Percentiles rank a stretch among this genome's conserved stretches.
phyloP scores from a whole-genome alignment of 2,113 vertebrate genomes.

The Xiphias gladius region DNA sequence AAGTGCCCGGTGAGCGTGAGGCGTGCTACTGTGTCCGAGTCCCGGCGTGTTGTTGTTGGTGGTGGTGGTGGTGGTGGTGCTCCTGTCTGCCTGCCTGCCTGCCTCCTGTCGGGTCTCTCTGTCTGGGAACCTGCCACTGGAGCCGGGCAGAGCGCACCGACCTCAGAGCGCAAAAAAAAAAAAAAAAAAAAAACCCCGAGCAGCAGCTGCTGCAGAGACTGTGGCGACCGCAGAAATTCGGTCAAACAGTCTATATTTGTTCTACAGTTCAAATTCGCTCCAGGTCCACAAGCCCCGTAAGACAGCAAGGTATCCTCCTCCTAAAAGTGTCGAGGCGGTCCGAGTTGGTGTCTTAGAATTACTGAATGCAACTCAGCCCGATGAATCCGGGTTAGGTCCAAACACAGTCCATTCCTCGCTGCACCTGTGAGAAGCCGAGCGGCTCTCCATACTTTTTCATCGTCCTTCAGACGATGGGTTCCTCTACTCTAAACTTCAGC shows the following conservation, averaged over 20 bases:
- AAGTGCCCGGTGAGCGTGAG: slow-evolving; percentile 70
- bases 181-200: background rate
- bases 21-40: slow-evolving; percentile 47
- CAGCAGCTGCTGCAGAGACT: slow-evolving; percentile 8
- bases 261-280: slow-evolving; percentile 11
- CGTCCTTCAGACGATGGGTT: slow-evolving; percentile 31
- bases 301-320: background rate
- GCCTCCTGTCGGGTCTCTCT: slow-evolving; percentile 21
- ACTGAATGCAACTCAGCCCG: slow-evolving; percentile 34
- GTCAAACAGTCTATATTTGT: slow-evolving; percentile 1
- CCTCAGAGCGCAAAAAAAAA: slow-evolving; percentile 15
- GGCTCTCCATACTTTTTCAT: slow-evolving; percentile 39
- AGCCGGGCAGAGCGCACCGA: slow-evolving; percentile 51
- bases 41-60: too few relatives aligned
- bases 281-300: slow-evolving; percentile 13
- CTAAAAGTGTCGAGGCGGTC: background rate
- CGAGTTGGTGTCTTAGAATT: slow-evolving; percentile 17
- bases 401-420: slow-evolving; percentile 22
- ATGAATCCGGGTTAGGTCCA: slow-evolving; percentile 60
- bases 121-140: slow-evolving; percentile 7
- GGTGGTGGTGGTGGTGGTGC: too few relatives aligned
- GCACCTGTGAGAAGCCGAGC: slow-evolving; percentile 65
- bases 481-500: slow-evolving; percentile 49
- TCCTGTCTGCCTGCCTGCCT: background rate
- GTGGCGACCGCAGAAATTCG: slow-evolving; percentile 11